Evolutionary conservation across 2,113 vertebrate species (phyloP).

Genomic region (Chionodraco myersi): DNA sequence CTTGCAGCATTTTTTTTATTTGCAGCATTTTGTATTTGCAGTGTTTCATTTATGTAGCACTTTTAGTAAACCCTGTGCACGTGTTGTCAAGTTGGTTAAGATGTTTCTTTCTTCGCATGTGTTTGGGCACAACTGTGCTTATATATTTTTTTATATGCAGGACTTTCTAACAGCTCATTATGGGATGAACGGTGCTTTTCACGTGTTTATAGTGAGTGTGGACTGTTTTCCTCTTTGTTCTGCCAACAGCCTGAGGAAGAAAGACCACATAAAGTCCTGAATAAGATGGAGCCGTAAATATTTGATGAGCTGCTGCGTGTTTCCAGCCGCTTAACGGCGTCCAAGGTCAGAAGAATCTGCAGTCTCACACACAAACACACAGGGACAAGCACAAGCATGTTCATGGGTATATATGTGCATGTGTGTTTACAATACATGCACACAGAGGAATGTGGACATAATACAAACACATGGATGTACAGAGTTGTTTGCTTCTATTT

Average conservation of each 20-base stretch:
- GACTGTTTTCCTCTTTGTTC: conserved; percentile 20
- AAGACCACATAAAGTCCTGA: conserved; percentile 61
- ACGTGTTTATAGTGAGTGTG: conserved; percentile 3
- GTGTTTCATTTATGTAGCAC: too few relatives aligned
- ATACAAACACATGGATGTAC: background rate
- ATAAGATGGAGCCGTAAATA: conserved; percentile 74
- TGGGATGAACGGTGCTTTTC: background rate
- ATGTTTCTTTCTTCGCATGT: too few relatives aligned
- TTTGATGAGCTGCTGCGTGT: conserved; percentile 72
- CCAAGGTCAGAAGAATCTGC: conserved; percentile 63
- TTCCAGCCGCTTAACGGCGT: conserved; percentile 52
- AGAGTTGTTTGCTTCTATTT: background rate
- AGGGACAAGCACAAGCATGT: background rate
- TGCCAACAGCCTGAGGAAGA: conserved; percentile 46
- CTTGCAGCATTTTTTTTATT: too few relatives aligned
- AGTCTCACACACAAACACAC: conserved; percentile 5
- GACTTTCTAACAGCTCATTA: background rate
- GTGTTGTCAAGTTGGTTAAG: too few relatives aligned
- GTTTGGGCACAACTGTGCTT: too few relatives aligned
- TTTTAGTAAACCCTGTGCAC: too few relatives aligned
- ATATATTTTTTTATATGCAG: too few relatives aligned
- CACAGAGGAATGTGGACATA: background rate
- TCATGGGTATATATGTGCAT: background rate
- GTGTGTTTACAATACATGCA: background rate
- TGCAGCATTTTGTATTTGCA: too few relatives aligned